Evolutionary conservation across 64 coral and sea anemone genomes (phyloP).

Genomic region (Exaiptasia diaphana): DNA sequence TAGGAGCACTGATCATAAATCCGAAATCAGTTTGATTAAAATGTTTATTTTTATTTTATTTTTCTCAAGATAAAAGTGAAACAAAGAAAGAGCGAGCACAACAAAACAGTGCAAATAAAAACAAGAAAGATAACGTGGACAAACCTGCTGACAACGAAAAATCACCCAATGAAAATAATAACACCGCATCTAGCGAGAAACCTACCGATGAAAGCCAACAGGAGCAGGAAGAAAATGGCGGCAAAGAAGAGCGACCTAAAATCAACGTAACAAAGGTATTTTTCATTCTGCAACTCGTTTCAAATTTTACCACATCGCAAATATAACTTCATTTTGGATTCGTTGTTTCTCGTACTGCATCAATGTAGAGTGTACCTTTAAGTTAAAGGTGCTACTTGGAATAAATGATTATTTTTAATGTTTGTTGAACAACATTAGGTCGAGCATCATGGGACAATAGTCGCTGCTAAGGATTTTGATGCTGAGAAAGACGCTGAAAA

Average conservation of each 20-base stretch:
- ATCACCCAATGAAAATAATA: no score
- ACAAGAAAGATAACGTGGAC: no score
- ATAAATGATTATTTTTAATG: not conserved
- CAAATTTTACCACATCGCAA: no score
- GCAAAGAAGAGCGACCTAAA: slow-evolving; percentile 16
- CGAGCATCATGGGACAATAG: slow-evolving; percentile 53
- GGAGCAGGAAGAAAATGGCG: not conserved
- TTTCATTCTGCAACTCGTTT: no score
- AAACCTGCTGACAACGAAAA: no score
- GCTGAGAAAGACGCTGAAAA: slow-evolving; percentile 16
- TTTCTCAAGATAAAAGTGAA: not conserved
- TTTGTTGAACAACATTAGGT: not conserved
- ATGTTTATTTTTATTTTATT: not conserved
- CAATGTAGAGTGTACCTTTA: no score
- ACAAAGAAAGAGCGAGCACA: no score
- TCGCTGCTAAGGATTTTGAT: slow-evolving; percentile 48
- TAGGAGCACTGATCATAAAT: not conserved
- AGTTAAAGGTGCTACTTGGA: no score
- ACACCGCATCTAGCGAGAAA: no score
- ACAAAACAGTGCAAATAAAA: no score
- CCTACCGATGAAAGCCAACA: not conserved
- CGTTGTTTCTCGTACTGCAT: no score
- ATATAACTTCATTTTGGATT: no score
- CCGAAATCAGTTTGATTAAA: not conserved
- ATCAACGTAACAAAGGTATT: not conserved